Conservation (phyloP, 1,140 invertebrate species). For the Drosophila neocordata region DNA sequence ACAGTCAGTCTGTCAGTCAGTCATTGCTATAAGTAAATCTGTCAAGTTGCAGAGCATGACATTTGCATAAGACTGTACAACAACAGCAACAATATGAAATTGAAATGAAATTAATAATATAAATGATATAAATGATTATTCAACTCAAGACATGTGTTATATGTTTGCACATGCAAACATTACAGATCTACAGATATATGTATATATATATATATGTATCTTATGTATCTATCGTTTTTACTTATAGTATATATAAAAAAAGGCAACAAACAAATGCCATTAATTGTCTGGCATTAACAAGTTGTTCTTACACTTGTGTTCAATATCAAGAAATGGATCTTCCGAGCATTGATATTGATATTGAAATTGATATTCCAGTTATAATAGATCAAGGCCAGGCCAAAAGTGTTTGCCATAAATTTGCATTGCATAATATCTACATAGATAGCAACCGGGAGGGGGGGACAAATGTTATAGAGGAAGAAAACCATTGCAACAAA, state of each 20-base stretch:
- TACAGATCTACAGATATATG: not conserved
- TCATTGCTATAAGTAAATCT: constrained; percentile 27
- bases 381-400: constrained; percentile 3
- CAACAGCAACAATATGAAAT: constrained; percentile 5
- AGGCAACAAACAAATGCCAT: constrained; percentile 11
- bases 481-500: constrained; percentile 34
- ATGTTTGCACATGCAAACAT: constrained; percentile 11
- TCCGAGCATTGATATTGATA: constrained; percentile 8
- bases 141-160: constrained; percentile 19
- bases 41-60: constrained; percentile 48
- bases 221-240: not conserved
- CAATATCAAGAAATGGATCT: constrained; percentile 5
- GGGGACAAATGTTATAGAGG: too few species aligned
- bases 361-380: constrained; percentile 3
- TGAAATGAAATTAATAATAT: constrained; percentile 35
- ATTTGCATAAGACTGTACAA: constrained; percentile 55
- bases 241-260: too few species aligned
- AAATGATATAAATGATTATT: not conserved
- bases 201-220: not conserved
- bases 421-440: not conserved
- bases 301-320: not conserved
- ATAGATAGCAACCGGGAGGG: not conserved
- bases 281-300: constrained; percentile 19
- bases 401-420: constrained; percentile 9
- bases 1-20: constrained; percentile 33